A percentile compares a stretch with the other conserved stretches of the same genome.
Evolutionary conservation across 2,113 vertebrate genomes (phyloP).

Genomic region (western clawed frog (Xenopus tropicalis)): UCB_Xtro_10.0 CM004445.2:98246501-98247000

Average conservation of each 20-base stretch:
- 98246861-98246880: slow-evolving; percentile 37
- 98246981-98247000: slow-evolving; percentile 12
- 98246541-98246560: too few species aligned
- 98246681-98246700: neutral
- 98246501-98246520: too few species aligned
- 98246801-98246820: neutral
- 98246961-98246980: neutral
- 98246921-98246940: slow-evolving; percentile 24
- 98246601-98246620: too few species aligned
- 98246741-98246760: neutral
- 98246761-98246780: neutral
- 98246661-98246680: too few species aligned
- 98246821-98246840: slow-evolving; percentile 28
- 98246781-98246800: neutral
- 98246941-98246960: slow-evolving; percentile 3
- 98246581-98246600: too few species aligned
- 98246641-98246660: too few species aligned
- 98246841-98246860: neutral
- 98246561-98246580: too few species aligned
- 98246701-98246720: neutral
- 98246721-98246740: neutral
- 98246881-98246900: slow-evolving; percentile 12
- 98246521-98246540: too few species aligned
- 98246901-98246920: slow-evolving; percentile 25
- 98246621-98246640: too few species aligned